phyloP scores from a whole-genome alignment of 2,797 vertebrate species.

The Delichon dasypus region DNA sequence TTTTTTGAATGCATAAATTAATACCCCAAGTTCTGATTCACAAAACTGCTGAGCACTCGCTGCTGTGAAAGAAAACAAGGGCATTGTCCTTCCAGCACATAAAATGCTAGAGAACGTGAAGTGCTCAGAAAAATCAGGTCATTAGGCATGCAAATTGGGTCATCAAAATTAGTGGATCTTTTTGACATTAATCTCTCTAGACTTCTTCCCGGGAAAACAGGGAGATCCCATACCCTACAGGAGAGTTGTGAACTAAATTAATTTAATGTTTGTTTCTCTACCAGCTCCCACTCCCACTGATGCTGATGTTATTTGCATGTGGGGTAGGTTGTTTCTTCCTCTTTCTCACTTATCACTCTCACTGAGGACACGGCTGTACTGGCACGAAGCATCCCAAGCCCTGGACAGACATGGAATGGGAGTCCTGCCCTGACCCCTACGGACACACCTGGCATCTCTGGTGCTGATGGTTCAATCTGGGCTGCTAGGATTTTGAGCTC shows the following conservation, averaged over 20 bases:
- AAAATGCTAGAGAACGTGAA: constrained; percentile 27
- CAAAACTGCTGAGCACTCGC: constrained; percentile 26
- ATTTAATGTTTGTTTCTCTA: constrained; percentile 68
- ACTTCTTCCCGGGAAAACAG: constrained; percentile 65
- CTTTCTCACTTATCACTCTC: not conserved
- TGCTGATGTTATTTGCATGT: constrained; percentile 43
- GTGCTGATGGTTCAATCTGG: not conserved
- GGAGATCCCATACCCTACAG: constrained; percentile 69
- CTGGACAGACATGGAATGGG: not conserved
- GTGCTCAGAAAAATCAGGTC: constrained; percentile 66
- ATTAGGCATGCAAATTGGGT: constrained; percentile 69
- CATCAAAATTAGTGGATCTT: constrained; percentile 71
- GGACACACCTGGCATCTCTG: not conserved
- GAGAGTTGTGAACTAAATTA: constrained; percentile 72
- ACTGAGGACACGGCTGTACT: rapidly evolving
- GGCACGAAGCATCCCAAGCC: rapidly evolving
- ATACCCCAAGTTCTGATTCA: constrained; percentile 39
- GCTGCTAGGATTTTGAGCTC: not conserved
- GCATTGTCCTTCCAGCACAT: constrained; percentile 53
- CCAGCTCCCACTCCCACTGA: constrained; percentile 43
- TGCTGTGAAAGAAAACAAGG: constrained; percentile 53
- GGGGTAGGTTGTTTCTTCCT: not conserved
- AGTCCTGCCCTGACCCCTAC: not conserved
- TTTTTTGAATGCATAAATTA: constrained; percentile 43
- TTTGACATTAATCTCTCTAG: constrained; percentile 71